Percentiles rank a stretch among this genome's conserved stretches.
Evolutionary conservation across 2,888 invertebrate species (phyloP).

Genomic region (Cerceris rybyensis): DNA sequence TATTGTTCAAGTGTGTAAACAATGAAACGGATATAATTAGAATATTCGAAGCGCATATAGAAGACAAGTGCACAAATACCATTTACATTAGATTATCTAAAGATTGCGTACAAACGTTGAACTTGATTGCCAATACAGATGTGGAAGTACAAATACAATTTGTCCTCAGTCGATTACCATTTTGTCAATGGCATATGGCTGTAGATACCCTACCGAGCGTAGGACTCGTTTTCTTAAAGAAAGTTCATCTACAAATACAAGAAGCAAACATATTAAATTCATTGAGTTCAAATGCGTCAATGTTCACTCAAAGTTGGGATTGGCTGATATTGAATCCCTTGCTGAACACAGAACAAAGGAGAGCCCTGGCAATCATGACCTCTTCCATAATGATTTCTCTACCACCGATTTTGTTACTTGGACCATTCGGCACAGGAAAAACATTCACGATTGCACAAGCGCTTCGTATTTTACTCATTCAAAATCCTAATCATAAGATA

Average conservation of each 20-base stretch:
- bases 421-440: constrained; percentile 94
- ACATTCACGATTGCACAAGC: constrained; percentile 90
- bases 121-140: constrained; percentile 85
- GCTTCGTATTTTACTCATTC: constrained; percentile 80
- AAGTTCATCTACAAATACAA: constrained; percentile 12
- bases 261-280: constrained; percentile 72
- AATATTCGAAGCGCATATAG: constrained; percentile 88
- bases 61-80: constrained; percentile 90
- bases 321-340: constrained; percentile 82
- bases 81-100: constrained; percentile 89
- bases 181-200: constrained; percentile 93
- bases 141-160: constrained; percentile 90
- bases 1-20: constrained; percentile 82
- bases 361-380: constrained; percentile 90
- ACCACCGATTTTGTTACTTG: constrained; percentile 89
- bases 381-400: constrained; percentile 85
- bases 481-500: constrained; percentile 87
- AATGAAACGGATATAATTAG: constrained; percentile 2
- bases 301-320: constrained; percentile 69
- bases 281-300: neutral
- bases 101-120: constrained; percentile 85
- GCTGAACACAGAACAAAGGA: constrained; percentile 90
- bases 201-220: constrained; percentile 89
- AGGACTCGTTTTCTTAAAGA: constrained; percentile 87
- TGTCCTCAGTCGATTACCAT: constrained; percentile 90